Evolutionary conservation across 2,797 vertebrate genomes (phyloP).

Genomic region (Danio kyathit): DNA sequence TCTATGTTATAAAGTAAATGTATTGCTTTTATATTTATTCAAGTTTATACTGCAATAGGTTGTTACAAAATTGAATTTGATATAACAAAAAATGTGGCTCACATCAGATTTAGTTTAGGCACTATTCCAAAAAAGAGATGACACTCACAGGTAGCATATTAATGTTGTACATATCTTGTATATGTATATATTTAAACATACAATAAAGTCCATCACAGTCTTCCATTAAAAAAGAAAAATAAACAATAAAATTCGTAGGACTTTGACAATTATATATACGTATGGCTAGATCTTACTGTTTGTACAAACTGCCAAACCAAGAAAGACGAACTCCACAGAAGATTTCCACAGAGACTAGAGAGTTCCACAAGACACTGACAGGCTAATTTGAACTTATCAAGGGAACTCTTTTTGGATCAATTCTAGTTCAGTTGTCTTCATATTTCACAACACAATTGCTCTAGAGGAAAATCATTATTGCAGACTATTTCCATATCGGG

Average conservation of each 20-base stretch:
- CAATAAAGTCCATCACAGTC: background rate
- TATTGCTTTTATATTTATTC: too few species aligned
- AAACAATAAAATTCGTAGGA: conserved; percentile 21
- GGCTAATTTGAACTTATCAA: conserved; percentile 77
- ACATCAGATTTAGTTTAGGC: too few species aligned
- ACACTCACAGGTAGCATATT: too few species aligned
- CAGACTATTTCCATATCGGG: conserved; percentile 47
- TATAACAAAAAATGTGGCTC: too few species aligned
- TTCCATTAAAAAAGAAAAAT: conserved; percentile 2
- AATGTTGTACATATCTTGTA: too few species aligned
- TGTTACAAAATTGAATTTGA: too few species aligned
- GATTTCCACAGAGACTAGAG: conserved; percentile 45
- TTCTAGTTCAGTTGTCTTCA: conserved; percentile 78
- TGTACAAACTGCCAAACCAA: conserved; percentile 36
- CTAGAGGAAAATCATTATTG: conserved; percentile 37
- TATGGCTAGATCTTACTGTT: conserved; percentile 39
- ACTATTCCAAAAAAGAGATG: too few species aligned
- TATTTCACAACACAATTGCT: conserved; percentile 78
- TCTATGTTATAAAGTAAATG: too few species aligned
- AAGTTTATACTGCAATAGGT: too few species aligned
- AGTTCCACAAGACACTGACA: conserved; percentile 57
- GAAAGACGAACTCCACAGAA: conserved; percentile 38
- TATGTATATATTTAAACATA: too few species aligned
- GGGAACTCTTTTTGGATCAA: conserved; percentile 75
- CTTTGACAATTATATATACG: conserved; percentile 45